Base-by-base conservation (phyloP, 2,888 invertebrate species). In the Lasius platythorax region DNA sequence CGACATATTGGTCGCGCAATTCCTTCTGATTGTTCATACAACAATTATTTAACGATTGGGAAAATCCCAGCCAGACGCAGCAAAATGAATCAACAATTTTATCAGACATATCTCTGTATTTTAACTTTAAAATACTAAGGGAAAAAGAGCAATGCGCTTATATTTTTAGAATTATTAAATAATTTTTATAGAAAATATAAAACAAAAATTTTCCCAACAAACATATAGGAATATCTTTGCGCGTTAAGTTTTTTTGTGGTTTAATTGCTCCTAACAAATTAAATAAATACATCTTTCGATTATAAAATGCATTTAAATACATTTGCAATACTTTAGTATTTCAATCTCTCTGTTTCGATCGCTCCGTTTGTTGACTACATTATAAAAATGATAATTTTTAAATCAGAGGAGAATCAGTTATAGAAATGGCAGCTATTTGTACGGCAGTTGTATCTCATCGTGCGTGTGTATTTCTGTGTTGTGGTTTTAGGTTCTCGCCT, bases 1-100 rank as follows among this genome's bases (percentile, higher is more conserved):
- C 18, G 37, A 70, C 61, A n/a, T 33, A 43, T 61, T 68, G 43
- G 23, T 61, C 33, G 61, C 28, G n/a, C 61, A 72, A 72, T 72
- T 61, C 8, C 46, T 61, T 43, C 43, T 72, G 61, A 81, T 81
- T 81, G 72, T 18, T 33, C 61, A 9, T 37, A 28, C 23, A 72
- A 37, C 72, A 72, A 61, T 81, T 72, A 81, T 18, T 28, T 8
- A 23, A 58, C 43, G 5, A 6, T 43, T 6, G 15, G 12, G 43
- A 33, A 79, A 78, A 79, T 70, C 30, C n/a, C 43, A 67, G 18
- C 15, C 53, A 15, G 15, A 68, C 30, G 8, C n/a, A 37, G 58
- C 37, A 70, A 68, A 70, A n/a, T 79, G 30, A 6, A 61, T 43
- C 28, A 8, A 68, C 15, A 8, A 58, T n/a, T 53, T 30, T 46